A percentile compares a stretch with the other conserved stretches of the same genome.
Evolutionary conservation across 2,888 invertebrate species (phyloP).

Genomic region (Zhengitettix transpicula): DNA sequence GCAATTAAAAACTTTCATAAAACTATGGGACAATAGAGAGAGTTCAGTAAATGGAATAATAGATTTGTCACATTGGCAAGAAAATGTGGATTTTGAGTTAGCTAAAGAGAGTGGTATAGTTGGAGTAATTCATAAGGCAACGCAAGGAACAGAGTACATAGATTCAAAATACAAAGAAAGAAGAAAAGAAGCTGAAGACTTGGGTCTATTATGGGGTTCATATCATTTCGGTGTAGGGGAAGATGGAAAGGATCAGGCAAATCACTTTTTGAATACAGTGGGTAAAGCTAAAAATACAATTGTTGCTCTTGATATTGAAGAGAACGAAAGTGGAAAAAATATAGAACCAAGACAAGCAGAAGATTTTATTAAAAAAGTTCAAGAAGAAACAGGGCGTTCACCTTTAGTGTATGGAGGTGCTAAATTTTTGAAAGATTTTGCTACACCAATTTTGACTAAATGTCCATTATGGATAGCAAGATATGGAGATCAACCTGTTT

Average conservation of each 20-base stretch:
- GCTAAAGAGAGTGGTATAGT: slow-evolving; percentile 9
- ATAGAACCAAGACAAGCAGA: slow-evolving; percentile 8
- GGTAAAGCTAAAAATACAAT: slow-evolving; percentile 6
- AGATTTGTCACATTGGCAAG: slow-evolving; percentile 12
- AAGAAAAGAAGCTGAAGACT: slow-evolving; percentile 5
- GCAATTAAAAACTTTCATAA: too few relatives aligned
- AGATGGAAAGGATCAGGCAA: slow-evolving; percentile 9
- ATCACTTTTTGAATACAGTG: slow-evolving; percentile 11
- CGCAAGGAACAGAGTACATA: slow-evolving; percentile 8
- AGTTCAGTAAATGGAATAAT: slow-evolving; percentile 10
- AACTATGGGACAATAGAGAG: too few relatives aligned
- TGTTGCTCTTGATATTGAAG: slow-evolving; percentile 12
- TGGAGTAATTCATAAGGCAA: slow-evolving; percentile 13
- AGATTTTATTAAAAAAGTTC: slow-evolving; percentile 8
- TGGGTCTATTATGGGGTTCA: slow-evolving; percentile 13
- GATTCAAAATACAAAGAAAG: slow-evolving; percentile 8
- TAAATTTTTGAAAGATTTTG: slow-evolving; percentile 6
- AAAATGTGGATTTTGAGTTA: slow-evolving; percentile 6
- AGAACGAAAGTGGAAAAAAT: slow-evolving; percentile 1
- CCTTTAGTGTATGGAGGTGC: slow-evolving; percentile 11
- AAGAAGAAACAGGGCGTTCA: slow-evolving; percentile 3
- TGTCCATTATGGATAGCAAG: slow-evolving; percentile 12
- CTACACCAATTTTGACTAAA: slow-evolving; percentile 5
- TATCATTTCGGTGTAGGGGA: slow-evolving; percentile 12
- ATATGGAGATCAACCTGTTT: not conserved